A percentile compares a stretch with the other conserved stretches of the same genome.
Conservation (phyloP, 2,888 invertebrate genomes). For the Pyrgus malvae region DNA sequence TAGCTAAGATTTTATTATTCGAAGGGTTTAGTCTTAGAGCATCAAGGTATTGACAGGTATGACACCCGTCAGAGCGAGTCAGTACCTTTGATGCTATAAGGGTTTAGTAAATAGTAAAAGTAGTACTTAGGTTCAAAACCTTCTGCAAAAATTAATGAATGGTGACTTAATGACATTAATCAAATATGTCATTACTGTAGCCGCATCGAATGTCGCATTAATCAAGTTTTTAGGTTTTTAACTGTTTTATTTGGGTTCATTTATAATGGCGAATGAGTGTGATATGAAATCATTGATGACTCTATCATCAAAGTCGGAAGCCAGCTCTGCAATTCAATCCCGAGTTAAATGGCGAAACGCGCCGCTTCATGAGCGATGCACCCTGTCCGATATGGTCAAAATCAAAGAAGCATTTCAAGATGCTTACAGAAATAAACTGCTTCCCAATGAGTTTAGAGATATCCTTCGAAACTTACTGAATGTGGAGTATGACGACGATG, state of each 20-base stretch:
- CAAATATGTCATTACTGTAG: no score
- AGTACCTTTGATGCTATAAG: no score
- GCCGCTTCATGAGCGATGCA: slow-evolving; percentile 41
- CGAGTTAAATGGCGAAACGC: slow-evolving; percentile 52
- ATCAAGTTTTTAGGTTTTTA: neutral
- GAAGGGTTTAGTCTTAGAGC: no score
- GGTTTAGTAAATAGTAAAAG: no score
- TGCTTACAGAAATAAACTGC: slow-evolving; percentile 62
- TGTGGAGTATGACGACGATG: slow-evolving; percentile 79
- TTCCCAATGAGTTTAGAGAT: slow-evolving; percentile 64
- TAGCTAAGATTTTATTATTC: no score
- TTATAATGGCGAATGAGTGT: slow-evolving; percentile 55
- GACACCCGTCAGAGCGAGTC: no score
- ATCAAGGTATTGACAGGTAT: no score
- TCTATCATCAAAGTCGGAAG: slow-evolving; percentile 58
- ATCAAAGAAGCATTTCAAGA: slow-evolving; percentile 70
- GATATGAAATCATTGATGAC: slow-evolving; percentile 59
- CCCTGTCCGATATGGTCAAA: slow-evolving; percentile 57
- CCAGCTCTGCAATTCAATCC: slow-evolving; percentile 47
- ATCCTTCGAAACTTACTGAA: slow-evolving; percentile 64
- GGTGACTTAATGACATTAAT: no score
- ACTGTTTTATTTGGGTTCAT: neutral
- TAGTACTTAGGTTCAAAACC: no score
- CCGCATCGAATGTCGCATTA: neutral
- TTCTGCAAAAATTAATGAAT: no score